These are phyloP conservation scores for Drosophila fuyamai DNA, from an alignment of 1,140 invertebrate species.

Conservation along the genomic window DNA sequence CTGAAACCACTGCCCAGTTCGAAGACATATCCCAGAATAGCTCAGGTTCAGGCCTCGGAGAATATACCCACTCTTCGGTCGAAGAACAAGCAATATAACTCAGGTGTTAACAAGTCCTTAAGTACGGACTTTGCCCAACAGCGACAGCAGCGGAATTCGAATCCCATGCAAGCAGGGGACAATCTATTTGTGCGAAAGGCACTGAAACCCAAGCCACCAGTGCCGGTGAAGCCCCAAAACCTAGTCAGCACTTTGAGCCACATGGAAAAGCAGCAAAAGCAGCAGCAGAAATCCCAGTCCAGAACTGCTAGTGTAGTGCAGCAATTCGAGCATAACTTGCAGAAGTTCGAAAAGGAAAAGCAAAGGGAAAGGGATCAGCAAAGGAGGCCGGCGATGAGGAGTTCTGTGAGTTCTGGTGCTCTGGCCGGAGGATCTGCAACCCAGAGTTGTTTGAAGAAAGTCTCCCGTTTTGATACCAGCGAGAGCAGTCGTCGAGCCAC, in stretches of 20 bases:
- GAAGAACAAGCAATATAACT: slow-evolving; percentile 82
- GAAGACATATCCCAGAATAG: slow-evolving; percentile 74
- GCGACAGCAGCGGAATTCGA: slow-evolving; percentile 72
- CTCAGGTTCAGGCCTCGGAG: slow-evolving; percentile 50
- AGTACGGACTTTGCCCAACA: slow-evolving; percentile 83
- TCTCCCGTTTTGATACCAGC: slow-evolving; percentile 76
- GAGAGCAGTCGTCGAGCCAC: slow-evolving; percentile 77
- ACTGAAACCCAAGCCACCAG: slow-evolving; percentile 71
- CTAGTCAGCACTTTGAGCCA: slow-evolving; percentile 69
- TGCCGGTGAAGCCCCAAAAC: slow-evolving; percentile 77
- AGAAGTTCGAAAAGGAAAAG: slow-evolving; percentile 85
- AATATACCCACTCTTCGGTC: slow-evolving; percentile 77
- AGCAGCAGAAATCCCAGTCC: slow-evolving; percentile 46
- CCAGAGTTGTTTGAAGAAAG: slow-evolving; percentile 78
- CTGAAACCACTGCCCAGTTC: slow-evolving; percentile 71
- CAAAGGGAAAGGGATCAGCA: slow-evolving; percentile 70
- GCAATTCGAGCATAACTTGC: slow-evolving; percentile 86
- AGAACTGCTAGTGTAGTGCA: slow-evolving; percentile 80
- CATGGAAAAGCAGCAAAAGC: slow-evolving; percentile 53
- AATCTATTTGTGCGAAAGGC: slow-evolving; percentile 65
- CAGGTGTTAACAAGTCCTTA: slow-evolving; percentile 78
- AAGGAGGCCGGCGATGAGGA: slow-evolving; percentile 56
- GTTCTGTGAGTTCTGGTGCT: slow-evolving; percentile 74
- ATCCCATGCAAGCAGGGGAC: slow-evolving; percentile 65
- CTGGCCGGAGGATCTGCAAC: slow-evolving; percentile 54